Evolutionary conservation across 2,888 invertebrate genomes (phyloP).

Genomic region (Pseudanteris insignis): DNA sequence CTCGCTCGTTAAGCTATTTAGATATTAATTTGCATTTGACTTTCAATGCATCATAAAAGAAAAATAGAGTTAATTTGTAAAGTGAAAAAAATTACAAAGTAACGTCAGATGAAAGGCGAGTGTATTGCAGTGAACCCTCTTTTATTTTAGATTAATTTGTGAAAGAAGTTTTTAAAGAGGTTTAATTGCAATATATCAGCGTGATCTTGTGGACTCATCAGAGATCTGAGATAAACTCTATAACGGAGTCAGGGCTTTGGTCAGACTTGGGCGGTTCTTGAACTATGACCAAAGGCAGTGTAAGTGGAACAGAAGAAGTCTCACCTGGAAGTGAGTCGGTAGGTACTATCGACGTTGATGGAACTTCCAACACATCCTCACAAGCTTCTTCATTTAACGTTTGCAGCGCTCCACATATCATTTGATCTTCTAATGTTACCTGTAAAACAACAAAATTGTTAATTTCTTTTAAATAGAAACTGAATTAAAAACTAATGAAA

Average conservation of each 20-base stretch:
- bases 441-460: slow-evolving; percentile 65
- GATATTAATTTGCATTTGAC: too few relatives aligned
- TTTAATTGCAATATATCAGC: not conserved
- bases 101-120: not conserved
- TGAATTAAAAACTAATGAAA: too few relatives aligned
- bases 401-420: slow-evolving; percentile 93
- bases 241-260: slow-evolving; percentile 62
- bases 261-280: slow-evolving; percentile 63
- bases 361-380: slow-evolving; percentile 85
- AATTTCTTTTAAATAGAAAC: too few relatives aligned
- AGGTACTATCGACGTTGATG: slow-evolving; percentile 53
- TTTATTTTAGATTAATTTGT: not conserved
- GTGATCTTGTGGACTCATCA: slow-evolving; percentile 47
- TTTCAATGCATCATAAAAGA: too few relatives aligned
- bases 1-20: too few relatives aligned
- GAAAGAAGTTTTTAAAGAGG: not conserved
- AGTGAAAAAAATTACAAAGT: too few relatives aligned
- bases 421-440: slow-evolving; percentile 94
- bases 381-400: slow-evolving; percentile 92
- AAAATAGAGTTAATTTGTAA: too few relatives aligned
- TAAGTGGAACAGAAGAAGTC: slow-evolving; percentile 61
- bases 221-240: slow-evolving; percentile 56
- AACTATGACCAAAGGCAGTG: slow-evolving; percentile 65
- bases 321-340: slow-evolving; percentile 65
- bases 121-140: slow-evolving; percentile 3